Percentiles rank a stretch among this genome's conserved stretches.
phyloP scores from a whole-genome alignment of 2,113 vertebrate genomes.

The Centrocercus urophasianus region DNA sequence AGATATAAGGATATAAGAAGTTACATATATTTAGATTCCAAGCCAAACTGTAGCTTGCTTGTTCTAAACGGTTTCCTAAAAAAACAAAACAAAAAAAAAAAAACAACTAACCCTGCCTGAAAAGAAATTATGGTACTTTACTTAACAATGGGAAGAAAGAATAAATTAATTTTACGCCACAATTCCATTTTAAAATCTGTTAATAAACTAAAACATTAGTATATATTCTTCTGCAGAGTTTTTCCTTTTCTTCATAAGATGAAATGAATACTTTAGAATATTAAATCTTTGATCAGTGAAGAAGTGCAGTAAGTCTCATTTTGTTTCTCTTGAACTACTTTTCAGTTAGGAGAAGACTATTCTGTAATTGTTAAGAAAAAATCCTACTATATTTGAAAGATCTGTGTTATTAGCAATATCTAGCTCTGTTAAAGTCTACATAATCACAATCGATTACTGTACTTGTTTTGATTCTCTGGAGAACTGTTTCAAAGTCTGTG shows the following conservation, averaged over 20 bases:
- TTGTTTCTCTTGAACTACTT: slow-evolving; percentile 20
- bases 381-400: neutral
- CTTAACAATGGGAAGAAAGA: neutral
- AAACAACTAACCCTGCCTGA: neutral
- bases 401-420: neutral
- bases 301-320: neutral
- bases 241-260: neutral
- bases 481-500: slow-evolving; percentile 25
- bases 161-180: neutral
- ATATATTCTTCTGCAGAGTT: neutral
- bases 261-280: slow-evolving; percentile 11
- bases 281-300: slow-evolving; percentile 31
- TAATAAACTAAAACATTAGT: slow-evolving; percentile 23
- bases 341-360: neutral
- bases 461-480: slow-evolving; percentile 30
- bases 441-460: neutral
- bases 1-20: neutral
- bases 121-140: neutral
- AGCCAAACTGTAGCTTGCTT: neutral
- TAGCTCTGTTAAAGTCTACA: neutral
- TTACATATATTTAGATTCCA: no score
- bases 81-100: neutral
- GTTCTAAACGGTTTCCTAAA: neutral
- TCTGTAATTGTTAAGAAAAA: neutral
- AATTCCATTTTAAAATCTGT: neutral